Conservation (phyloP, 2,113 vertebrate genomes). For the Marmota monax region DNA sequence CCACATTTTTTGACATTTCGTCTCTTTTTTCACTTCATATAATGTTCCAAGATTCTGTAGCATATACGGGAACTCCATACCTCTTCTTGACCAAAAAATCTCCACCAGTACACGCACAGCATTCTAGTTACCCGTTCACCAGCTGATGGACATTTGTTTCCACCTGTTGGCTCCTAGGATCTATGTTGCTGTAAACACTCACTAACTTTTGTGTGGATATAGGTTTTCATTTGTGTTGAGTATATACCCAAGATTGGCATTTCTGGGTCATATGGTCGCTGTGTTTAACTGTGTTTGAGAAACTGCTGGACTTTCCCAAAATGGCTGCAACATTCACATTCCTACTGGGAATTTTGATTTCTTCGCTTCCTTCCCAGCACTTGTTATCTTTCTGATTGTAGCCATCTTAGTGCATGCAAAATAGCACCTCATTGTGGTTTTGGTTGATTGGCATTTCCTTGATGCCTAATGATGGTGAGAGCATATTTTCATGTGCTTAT, state of each 20-base stretch:
- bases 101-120: too few species aligned
- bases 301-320: neutral
- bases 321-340: accelerated
- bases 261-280: neutral
- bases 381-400: too few species aligned
- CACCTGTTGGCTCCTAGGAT: neutral
- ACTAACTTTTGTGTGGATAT: too few species aligned
- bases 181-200: neutral
- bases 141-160: neutral
- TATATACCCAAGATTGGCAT: neutral
- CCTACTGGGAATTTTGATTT: accelerated
- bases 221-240: neutral
- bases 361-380: neutral
- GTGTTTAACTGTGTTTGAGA: neutral
- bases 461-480: too few species aligned
- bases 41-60: neutral
- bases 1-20: neutral
- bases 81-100: neutral
- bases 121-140: too few species aligned
- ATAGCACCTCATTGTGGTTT: too few species aligned
- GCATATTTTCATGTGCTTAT: neutral
- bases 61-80: accelerated
- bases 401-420: too few species aligned
- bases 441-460: too few species aligned
- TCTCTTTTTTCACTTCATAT: neutral